Evolutionary conservation across 2,888 invertebrate genomes (phyloP), one percentile per base, ranked within the genome.

Genomic region (Drosophila merina): DNA sequence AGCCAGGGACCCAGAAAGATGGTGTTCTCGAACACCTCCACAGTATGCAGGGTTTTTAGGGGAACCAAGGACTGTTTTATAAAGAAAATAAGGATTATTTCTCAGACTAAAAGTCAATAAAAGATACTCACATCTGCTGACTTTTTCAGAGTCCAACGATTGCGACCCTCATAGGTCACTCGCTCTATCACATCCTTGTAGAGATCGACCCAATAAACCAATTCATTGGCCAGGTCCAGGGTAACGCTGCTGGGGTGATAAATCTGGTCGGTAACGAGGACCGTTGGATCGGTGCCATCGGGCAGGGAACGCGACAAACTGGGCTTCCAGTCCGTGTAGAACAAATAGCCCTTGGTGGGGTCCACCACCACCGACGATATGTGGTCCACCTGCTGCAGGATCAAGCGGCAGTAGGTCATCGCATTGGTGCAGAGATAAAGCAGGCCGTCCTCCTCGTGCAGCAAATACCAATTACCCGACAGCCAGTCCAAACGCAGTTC

Each of bases 401-500:
- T 92, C 79, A 96, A 93, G 64, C 94, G 93, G 92, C 97, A 97
- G 86, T 93, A 92, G 54, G 90, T 90, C 89, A 96, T 93, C 57
- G 92, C 89, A 54, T 92, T 92, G 69, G 93, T 93, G 92, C 97
- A 97, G 79, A 95, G 93, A 92, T 95, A 95, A 77, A 97, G 93
- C 90, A 94, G 93, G 88, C 94, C 95, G 74, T 94, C 93, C 57
- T 92, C 92, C 83, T 93, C 94, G 91, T 96, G 96, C 82, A 95
- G 92, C 89, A 97, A 94, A 92, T 97, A 98, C 96, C 97, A 97
- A 92, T 97, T 97, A 81, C 94, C 94, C 12, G 96, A 94, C 62
- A 97, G 92, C 97, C 97, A 98, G 92, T 98, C 97, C 75, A 95
- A 91, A 5, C 95, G 95, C 85, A 97, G 93, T 89, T 95, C 95